Percentiles rank a stretch among this genome's conserved stretches.
Conservation (phyloP, 2,113 vertebrate genomes). For the Odontophorus gujanensis region DNA sequence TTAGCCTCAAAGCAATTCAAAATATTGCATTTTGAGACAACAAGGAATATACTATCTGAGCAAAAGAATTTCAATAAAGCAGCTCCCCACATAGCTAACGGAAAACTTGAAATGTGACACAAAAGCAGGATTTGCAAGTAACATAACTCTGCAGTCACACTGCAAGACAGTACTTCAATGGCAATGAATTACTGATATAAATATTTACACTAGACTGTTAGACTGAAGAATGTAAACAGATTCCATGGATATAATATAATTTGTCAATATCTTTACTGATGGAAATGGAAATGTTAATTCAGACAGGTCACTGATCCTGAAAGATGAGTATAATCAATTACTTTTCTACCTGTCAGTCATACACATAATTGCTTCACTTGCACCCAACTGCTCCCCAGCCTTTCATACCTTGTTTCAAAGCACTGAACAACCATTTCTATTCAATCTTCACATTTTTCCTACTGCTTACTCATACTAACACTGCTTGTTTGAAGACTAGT, state of each 20-base stretch:
- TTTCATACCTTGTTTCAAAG: constrained; percentile 14
- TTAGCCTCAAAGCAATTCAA: constrained; percentile 27
- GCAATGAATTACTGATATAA: constrained; percentile 15
- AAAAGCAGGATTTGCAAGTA: not conserved
- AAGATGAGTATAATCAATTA: constrained; percentile 46
- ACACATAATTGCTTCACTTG: not conserved
- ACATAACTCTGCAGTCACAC: not conserved
- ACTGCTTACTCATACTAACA: not conserved
- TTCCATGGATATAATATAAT: constrained; percentile 2
- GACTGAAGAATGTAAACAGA: constrained; percentile 37
- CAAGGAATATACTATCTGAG: not conserved
- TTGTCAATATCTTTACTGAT: constrained; percentile 51
- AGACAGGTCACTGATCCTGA: constrained; percentile 22
- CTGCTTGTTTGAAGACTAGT: not conserved
- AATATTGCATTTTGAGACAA: not conserved
- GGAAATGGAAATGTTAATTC: constrained; percentile 54
- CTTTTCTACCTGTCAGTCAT: constrained; percentile 37
- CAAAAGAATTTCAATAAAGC: not conserved
- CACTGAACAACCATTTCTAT: not conserved
- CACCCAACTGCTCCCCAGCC: not conserved
- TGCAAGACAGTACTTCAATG: not conserved
- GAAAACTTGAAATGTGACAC: not conserved
- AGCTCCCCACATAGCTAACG: not conserved
- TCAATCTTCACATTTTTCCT: not conserved
- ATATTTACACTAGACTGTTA: constrained; percentile 47